A percentile compares a stretch with the other conserved stretches of the same genome.
Conservation (phyloP, 2,797 vertebrate species). For the Cuculus canorus region DNA sequence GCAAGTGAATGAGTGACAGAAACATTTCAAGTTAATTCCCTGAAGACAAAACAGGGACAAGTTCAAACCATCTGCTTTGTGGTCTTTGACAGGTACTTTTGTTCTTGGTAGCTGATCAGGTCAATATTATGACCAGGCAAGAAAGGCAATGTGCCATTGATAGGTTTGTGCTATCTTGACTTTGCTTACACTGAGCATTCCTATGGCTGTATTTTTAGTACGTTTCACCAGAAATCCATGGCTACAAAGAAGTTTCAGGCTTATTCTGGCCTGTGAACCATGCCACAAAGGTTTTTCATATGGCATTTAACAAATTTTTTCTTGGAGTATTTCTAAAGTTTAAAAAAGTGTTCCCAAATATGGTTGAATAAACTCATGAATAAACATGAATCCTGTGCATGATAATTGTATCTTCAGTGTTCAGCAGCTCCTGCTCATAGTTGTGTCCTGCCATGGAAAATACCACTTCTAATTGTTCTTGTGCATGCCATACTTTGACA, state of each 20-base stretch:
- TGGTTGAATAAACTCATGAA: background rate
- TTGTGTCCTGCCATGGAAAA: background rate
- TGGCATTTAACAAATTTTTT: background rate
- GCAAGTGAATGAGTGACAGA: background rate
- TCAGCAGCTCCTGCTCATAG: background rate
- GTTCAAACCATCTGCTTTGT: background rate
- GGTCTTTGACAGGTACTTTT: background rate
- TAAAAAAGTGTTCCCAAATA: background rate
- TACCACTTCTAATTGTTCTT: background rate
- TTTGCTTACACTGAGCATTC: background rate
- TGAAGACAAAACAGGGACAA: background rate
- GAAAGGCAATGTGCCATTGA: fast-evolving
- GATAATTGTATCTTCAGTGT: background rate
- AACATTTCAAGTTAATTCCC: background rate
- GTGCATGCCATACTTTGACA: background rate
- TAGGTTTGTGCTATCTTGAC: background rate
- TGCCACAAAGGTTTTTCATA: background rate
- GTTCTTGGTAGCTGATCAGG: background rate
- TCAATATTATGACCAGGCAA: background rate
- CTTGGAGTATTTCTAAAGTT: background rate
- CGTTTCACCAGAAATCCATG: background rate
- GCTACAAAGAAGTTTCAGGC: background rate
- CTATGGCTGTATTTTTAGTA: background rate
- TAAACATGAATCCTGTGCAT: background rate
- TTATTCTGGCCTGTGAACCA: background rate